Conservation (phyloP, 1,140 invertebrate species). For the Papilio dardanus region DNA sequence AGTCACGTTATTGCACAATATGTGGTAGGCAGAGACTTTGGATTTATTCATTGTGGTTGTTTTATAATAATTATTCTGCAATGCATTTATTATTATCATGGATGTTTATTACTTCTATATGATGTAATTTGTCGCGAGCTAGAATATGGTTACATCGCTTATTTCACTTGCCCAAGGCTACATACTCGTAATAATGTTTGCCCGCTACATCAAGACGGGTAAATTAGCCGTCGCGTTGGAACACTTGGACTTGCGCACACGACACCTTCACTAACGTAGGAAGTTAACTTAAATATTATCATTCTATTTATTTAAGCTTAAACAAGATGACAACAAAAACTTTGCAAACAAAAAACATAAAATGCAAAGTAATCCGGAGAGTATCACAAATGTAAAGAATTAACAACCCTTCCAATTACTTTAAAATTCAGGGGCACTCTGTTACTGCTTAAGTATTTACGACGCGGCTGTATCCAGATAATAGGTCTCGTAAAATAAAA, state of each 20-base stretch:
- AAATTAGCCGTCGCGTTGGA: background rate
- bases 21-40: background rate
- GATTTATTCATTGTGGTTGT: background rate
- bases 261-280: background rate
- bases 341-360: constrained; percentile 30
- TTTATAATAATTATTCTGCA: background rate
- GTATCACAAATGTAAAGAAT: constrained; percentile 43
- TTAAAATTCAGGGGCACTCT: constrained; percentile 62
- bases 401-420: constrained; percentile 57
- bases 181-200: constrained; percentile 19
- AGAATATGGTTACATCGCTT: background rate
- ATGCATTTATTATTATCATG: background rate
- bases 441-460: constrained; percentile 67
- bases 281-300: background rate
- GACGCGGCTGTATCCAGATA: constrained; percentile 64
- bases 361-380: constrained; percentile 44
- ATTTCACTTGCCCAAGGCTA: background rate
- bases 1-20: background rate
- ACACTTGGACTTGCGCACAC: background rate
- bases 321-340: background rate
- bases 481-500: constrained; percentile 78
- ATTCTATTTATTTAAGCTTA: background rate
- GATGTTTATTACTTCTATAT: background rate
- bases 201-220: background rate
- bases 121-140: background rate